Evolutionary conservation across 2,797 vertebrate genomes (phyloP), one percentile per base, ranked within the genome.

Genomic region (Poecilia velifera): DNA sequence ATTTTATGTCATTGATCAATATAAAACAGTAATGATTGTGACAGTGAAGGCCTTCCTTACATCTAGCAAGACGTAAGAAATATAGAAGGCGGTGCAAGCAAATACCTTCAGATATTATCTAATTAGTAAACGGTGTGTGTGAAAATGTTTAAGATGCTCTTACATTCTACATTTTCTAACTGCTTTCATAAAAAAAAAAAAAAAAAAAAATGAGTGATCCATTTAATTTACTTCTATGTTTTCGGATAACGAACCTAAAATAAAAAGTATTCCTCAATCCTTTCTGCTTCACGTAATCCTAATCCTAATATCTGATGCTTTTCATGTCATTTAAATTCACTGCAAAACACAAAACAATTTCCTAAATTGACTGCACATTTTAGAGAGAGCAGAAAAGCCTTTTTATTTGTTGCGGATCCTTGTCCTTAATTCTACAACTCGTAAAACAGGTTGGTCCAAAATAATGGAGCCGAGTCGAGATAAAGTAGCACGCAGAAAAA

Each of bases 231-330:
- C 22, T 25, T 68, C 34, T 41, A 43, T 6, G 22, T 12, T 70
- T 51, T 49, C 20, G 1, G 3, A 76, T 39, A 41, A 34, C 78
- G 77, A 88, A 85, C 41, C 66, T 79, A 79, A 73, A 59, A 70
- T 64, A 70, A 49, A 18, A 75, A 80, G 79, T 84, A 86, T 84
- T 78, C n/a, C 41, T 81, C 84, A 75, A 78, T 71, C 76, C 73
- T n/a, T 47, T 82, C 73, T 83, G 66, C 82, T 82, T 73, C 41
- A 84, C 77, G 76, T 80, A 89, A 88, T 88, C 84, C 82, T 92
- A 89, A 93, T 91, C 86, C 82, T 72, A 43, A 92, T 91, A 89
- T 88, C 87, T 9, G 7, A 83, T 80, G 76, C 53, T 51, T 41
- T 34, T 59, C 53, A 76, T 66, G 22, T 1, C 2, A 76, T 84